Evolutionary conservation across 37 sponge, comb jelly and placozoan species (phyloP).

Genomic region (Tethya wilhelma): DNA sequence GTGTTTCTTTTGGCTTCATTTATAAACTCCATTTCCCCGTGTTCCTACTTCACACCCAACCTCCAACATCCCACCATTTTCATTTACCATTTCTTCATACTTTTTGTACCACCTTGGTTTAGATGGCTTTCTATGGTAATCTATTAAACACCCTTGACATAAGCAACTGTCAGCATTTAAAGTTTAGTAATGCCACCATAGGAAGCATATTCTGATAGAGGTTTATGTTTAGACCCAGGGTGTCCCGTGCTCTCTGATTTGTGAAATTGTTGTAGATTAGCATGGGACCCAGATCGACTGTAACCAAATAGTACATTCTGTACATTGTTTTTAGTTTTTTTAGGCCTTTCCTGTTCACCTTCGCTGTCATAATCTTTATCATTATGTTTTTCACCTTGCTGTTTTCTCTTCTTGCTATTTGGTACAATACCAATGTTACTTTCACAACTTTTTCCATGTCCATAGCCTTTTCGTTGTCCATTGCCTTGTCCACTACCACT

Average conservation of each 20-base stretch:
- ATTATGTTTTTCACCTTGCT: not conserved
- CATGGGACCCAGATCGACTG: not conserved
- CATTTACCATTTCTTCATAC: not conserved
- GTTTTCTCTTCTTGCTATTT: not conserved
- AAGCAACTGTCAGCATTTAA: not conserved
- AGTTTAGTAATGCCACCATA: not conserved
- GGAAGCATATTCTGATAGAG: not conserved
- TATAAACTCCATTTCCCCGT: not conserved
- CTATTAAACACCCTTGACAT: not conserved
- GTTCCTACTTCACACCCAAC: not conserved
- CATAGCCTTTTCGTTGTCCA: conserved; percentile 1
- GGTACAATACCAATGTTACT: too few species aligned
- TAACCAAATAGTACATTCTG: not conserved
- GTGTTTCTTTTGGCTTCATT: too few species aligned
- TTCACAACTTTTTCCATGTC: too few species aligned
- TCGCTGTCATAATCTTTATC: not conserved
- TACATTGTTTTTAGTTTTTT: not conserved
- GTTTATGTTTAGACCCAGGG: not conserved
- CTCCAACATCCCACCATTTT: not conserved
- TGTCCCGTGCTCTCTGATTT: not conserved
- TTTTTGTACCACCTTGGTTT: not conserved
- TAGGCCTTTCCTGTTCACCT: not conserved
- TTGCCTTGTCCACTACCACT: not conserved
- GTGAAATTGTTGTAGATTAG: not conserved
- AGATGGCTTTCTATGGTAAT: not conserved